Evolutionary conservation across 2,888 invertebrate species (phyloP), one percentile per base, ranked within the genome.

Genomic region (Rhagophthalmus giganteus): DNA sequence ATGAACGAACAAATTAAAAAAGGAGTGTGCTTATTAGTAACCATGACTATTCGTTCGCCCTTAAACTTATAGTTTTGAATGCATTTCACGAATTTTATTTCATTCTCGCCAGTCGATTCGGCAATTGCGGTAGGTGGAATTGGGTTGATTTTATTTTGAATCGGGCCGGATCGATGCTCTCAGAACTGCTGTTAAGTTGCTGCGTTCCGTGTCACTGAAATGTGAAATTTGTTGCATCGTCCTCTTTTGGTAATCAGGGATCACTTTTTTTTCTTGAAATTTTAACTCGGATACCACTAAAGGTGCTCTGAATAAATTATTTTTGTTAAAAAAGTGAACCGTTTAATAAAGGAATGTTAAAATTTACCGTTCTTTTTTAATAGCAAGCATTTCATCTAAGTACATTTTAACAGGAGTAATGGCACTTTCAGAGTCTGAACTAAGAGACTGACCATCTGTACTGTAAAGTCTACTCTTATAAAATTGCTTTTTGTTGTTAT

Each of bases 1-100:
- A 95, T 83, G 44, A 90, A 84, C 26, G 94, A 94, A 73, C 89
- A 94, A 54, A 95, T 80, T 61, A 88, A 81, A 76, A 94, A 88
- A 24, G 95, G 94, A 47, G 86, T 84, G 64, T 86, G 86, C 63
- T 84, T 84, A 3, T 84, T 78, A 38, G 91, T 86, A 26, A 90
- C 85, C 74, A 95, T 80, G 47, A 91, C 86, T 57, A 94, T 79
- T 65, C 94, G 81, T 69, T 91, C 90, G 73, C 90, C 87, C 68
- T 81, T 84, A 66, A 88, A 87, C 61, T 81, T 82, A 55, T 85
- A 84, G 55, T 82, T 81, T 73, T 81, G 85, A 14, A 78, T 76
- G 9, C 82, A 79, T 55, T 80, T 78, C 49, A 86, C 71, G 54
- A 85, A 64, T 58, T 83, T 81, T 12, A 84, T 74, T 72, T 82